Percentiles rank a stretch among this genome's conserved stretches.
Evolutionary conservation across 2,113 vertebrate genomes (phyloP).

Genomic region (Crotalus tigris): DNA sequence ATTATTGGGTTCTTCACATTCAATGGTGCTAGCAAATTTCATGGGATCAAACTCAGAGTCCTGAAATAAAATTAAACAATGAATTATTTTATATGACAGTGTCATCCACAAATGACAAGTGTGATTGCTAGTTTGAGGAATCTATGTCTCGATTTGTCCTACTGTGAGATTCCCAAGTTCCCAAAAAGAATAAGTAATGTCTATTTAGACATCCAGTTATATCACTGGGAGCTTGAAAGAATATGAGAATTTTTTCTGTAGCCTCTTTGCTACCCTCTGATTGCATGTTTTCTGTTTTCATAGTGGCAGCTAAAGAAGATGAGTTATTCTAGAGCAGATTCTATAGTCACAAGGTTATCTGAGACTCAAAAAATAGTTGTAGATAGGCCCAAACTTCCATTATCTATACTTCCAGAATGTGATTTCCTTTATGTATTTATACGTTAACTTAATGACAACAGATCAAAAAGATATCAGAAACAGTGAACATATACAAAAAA

Average conservation of each 20-base stretch:
- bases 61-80: slow-evolving; percentile 69
- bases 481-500: neutral
- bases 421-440: neutral
- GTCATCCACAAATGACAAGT: neutral
- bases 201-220: neutral
- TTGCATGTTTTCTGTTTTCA: neutral
- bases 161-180: neutral
- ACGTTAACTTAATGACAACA: neutral
- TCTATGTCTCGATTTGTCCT: neutral
- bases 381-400: neutral
- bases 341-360: neutral
- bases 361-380: neutral
- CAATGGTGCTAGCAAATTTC: slow-evolving; percentile 90
- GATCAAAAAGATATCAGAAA: neutral
- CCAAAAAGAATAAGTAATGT: neutral
- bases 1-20: slow-evolving; percentile 98
- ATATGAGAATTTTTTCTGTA: neutral
- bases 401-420: neutral
- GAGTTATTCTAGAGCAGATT: neutral
- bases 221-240: neutral
- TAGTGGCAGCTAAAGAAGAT: neutral
- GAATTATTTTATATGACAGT: neutral
- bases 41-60: slow-evolving; percentile 92
- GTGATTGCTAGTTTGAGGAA: neutral
- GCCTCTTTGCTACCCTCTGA: neutral